Base-by-base conservation (phyloP, 2,113 vertebrate genomes). In the Cochlearius cochlearius region DNA sequence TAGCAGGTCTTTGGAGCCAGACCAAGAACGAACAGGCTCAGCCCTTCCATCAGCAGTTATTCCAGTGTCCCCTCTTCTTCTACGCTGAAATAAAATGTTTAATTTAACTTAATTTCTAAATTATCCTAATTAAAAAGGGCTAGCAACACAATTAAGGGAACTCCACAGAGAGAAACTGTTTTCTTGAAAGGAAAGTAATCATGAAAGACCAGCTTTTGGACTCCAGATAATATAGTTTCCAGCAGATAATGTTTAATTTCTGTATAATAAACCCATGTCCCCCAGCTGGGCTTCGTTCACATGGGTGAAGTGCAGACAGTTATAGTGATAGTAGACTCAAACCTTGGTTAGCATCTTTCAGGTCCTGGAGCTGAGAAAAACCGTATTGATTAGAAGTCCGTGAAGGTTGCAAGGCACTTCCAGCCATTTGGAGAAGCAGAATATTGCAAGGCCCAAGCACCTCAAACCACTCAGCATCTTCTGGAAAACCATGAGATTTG, bases 121-220 rank as follows among this genome's bases (percentile, higher is more conserved):
- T 92, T 32, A 92, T 53, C 79, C 74, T 95, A 87, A 94, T 97
- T 93, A 94, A 92, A 96, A 90, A 85, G 68, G 67, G 56, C 85
- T 60, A 88, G 41, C 72, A 66, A 84, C 53, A 64, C 84, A 91
- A 95, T 95, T 92, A 92, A 84, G 72, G 36, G 41, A 1, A 10
- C 29, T 90, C 66, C 2, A 3, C 62, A 34, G 86, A 90, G 75
- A 80, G 78, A 92, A 82, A 45, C 49, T 73, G 41, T 74, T 86
- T 71, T 76, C 64, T 88, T 74, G 77, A 58, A 92, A 83, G 38
- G 64, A 67, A 93, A 93, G 67, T 52, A 67, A 56, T 59, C 39
- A 30, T 32, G 43, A 49, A 82, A 94, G 41, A 63, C 59, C 50
- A 36, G 62, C 85, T 87, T 85, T 97, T 62, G 80, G 25, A 27